These are phyloP conservation scores for Acropternis orthonyx DNA, from an alignment of 2,797 vertebrate species.

Conservation along the genomic window DNA sequence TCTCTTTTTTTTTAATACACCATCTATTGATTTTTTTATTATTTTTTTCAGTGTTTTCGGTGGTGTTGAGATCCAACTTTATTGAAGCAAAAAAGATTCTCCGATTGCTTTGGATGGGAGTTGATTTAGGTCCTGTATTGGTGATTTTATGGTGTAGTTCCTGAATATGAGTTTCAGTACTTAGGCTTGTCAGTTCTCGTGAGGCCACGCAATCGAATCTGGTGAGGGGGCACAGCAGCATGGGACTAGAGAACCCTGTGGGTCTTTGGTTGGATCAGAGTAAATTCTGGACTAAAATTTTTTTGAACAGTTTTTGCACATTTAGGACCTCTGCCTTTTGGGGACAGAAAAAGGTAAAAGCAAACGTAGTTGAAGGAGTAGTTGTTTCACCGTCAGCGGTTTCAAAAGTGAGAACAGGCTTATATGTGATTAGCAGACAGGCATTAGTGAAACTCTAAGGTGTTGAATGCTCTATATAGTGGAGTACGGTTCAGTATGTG, in stretches of 20 bases:
- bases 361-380: background rate
- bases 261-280: background rate
- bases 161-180: background rate
- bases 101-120: background rate
- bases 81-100: background rate
- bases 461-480: background rate
- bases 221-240: background rate
- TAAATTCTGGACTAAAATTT: background rate
- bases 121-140: background rate
- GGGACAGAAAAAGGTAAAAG: background rate
- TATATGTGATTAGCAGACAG: background rate
- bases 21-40: background rate
- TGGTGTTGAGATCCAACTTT: background rate
- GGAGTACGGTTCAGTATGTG: background rate
- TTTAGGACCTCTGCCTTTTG: background rate
- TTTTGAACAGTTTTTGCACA: background rate
- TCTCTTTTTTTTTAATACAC: too few species aligned
- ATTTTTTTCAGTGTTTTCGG: background rate
- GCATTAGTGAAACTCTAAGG: background rate
- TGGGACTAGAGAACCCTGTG: background rate
- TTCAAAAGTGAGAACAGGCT: background rate
- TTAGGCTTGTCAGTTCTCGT: background rate
- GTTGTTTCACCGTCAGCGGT: background rate
- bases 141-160: background rate
- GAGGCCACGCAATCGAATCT: accelerated